Conservation (phyloP, 2,797 vertebrate species). For the Rhyacichthys aspro region DNA sequence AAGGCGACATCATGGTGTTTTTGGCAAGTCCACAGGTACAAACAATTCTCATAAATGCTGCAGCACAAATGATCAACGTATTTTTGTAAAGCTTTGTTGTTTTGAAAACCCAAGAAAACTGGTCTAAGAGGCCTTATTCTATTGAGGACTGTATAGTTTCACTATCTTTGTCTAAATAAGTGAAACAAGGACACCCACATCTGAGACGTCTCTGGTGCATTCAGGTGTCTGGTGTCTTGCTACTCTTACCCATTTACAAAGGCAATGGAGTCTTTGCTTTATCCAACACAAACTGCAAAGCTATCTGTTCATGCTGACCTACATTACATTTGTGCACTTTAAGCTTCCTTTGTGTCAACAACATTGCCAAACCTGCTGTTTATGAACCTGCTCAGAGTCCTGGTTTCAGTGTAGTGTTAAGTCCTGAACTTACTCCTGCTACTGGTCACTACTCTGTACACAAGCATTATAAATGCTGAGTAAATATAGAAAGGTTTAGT, state of each 20-base stretch:
- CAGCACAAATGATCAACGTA: too few relatives aligned
- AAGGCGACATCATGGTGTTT: slow-evolving; percentile 89
- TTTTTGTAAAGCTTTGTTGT: too few relatives aligned
- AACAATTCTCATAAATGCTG: too few relatives aligned
- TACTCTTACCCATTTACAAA: slow-evolving; percentile 21
- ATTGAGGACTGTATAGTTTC: slow-evolving; percentile 25
- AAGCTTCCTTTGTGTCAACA: slow-evolving; percentile 59
- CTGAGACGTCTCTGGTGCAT: slow-evolving; percentile 28
- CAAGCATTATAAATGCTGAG: too few relatives aligned
- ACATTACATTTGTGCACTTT: not conserved
- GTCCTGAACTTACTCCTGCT: not conserved
- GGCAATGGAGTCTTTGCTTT: slow-evolving; percentile 4
- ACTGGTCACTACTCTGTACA: not conserved
- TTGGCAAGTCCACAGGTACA: slow-evolving; percentile 89
- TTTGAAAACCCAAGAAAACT: not conserved
- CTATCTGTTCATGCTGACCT: slow-evolving; percentile 16
- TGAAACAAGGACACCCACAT: slow-evolving; percentile 30
- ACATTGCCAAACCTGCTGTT: slow-evolving; percentile 32
- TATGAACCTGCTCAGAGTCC: slow-evolving; percentile 6
- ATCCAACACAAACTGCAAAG: not conserved
- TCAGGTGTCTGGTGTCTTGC: slow-evolving; percentile 38
- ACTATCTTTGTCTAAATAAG: slow-evolving; percentile 30
- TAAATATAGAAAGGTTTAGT: not conserved
- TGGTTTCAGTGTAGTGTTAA: not conserved
- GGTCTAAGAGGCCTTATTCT: not conserved